Conservation (phyloP, 2,797 vertebrate genomes). For the Amblyopsis hoosieri region DNA sequence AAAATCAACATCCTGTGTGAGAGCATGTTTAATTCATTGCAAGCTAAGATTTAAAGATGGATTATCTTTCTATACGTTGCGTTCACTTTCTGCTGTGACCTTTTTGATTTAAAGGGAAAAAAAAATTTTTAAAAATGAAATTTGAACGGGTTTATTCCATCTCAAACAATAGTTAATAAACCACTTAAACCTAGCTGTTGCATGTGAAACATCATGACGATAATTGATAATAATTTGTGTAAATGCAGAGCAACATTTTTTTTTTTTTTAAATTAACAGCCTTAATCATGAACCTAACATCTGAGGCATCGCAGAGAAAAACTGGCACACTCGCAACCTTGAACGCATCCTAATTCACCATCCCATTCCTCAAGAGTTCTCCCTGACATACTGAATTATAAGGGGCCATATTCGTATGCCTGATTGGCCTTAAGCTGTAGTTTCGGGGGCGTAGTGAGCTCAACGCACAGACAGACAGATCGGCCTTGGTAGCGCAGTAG, state of each 20-base stretch:
- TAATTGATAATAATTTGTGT: conserved; percentile 54
- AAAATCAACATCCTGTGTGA: neutral
- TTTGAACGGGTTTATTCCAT: too few species aligned
- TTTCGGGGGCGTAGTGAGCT: conserved; percentile 75
- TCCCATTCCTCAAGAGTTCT: conserved; percentile 79
- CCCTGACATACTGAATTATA: conserved; percentile 79
- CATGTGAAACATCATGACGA: conserved; percentile 38
- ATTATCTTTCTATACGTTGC: neutral
- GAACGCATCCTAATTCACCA: conserved; percentile 76
- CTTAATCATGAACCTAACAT: conserved; percentile 67
- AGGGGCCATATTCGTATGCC: conserved; percentile 75
- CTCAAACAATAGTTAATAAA: too few species aligned
- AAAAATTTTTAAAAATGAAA: neutral
- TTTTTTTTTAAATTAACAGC: conserved; percentile 43
- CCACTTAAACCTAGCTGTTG: conserved; percentile 15
- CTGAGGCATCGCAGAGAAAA: conserved; percentile 72
- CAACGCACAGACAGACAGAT: conserved; percentile 71
- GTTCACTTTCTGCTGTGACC: neutral
- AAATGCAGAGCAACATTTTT: conserved; percentile 38
- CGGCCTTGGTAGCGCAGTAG: conserved; percentile 67
- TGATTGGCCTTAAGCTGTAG: conserved; percentile 73
- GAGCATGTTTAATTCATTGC: neutral
- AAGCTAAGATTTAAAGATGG: neutral
- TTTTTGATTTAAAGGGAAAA: neutral
- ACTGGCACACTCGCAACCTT: conserved; percentile 73